Percentiles rank a stretch among this genome's conserved stretches.
These are phyloP conservation scores for Vombatus ursinus DNA, from an alignment of 2,113 vertebrate genomes.

Conservation along the genomic window DNA sequence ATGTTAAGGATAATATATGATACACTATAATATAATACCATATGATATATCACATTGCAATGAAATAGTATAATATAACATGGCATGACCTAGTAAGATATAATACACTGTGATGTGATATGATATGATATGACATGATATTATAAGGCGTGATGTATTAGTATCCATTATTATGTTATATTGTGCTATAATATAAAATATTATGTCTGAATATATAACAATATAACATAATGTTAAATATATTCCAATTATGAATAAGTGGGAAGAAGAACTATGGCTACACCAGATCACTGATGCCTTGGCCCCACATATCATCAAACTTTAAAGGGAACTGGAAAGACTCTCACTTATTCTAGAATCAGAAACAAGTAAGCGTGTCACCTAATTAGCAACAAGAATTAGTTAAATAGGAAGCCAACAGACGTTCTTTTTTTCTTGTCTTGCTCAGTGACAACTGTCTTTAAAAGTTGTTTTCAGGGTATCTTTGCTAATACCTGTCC, in stretches of 20 bases:
- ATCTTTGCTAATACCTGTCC: neutral
- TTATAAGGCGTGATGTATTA: no score
- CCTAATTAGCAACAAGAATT: neutral
- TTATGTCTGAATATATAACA: neutral
- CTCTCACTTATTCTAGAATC: neutral
- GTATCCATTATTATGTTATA: neutral
- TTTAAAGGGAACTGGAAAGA: neutral
- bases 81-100: no score
- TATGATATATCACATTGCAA: no score
- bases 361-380: neutral
- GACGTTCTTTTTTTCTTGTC: neutral
- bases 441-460: neutral
- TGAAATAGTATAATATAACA: no score
- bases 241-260: neutral
- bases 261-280: neutral
- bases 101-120: no score
- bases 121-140: no score
- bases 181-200: neutral
- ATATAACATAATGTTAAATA: neutral
- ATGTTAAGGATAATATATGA: no score
- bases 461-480: neutral
- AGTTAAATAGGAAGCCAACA: neutral
- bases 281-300: neutral
- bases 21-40: no score
- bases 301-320: neutral